Percentiles rank a stretch among this genome's conserved stretches.
Conservation (phyloP, 2,797 vertebrate genomes). For the Sylvilagus floridanus region DNA sequence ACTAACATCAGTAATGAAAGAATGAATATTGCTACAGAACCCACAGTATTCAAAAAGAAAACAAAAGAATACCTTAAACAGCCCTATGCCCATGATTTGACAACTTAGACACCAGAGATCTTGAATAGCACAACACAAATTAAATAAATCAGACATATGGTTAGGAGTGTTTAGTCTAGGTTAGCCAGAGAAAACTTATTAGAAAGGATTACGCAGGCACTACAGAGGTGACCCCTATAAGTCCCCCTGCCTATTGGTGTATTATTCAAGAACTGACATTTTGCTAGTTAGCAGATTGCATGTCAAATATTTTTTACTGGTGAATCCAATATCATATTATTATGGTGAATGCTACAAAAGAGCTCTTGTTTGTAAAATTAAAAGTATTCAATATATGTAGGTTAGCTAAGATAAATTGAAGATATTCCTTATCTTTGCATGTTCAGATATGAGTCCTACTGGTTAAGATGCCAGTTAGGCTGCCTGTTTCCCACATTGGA, state of each 20-base stretch:
- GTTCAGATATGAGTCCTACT: neutral
- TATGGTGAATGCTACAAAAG: neutral
- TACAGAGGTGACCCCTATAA: neutral
- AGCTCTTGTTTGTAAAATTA: conserved; percentile 29
- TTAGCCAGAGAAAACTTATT: conserved; percentile 20
- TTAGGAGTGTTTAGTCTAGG: neutral
- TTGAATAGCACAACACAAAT: neutral
- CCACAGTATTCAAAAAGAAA: neutral
- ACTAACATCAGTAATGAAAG: neutral
- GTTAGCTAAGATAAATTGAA: neutral
- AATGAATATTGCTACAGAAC: neutral
- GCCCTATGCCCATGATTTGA: neutral
- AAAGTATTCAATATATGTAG: neutral
- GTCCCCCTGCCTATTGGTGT: neutral
- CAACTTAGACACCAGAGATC: neutral
- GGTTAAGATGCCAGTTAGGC: no score
- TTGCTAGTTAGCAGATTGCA: neutral
- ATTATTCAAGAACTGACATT: conserved; percentile 35
- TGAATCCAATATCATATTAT: neutral
- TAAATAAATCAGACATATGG: neutral
- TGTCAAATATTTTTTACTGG: neutral
- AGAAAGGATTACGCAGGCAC: neutral
- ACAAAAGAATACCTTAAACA: neutral
- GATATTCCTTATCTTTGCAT: neutral
- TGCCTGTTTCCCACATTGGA: no score